Conservation (phyloP, 2,888 invertebrate genomes). For the Pyrgus malvae region DNA sequence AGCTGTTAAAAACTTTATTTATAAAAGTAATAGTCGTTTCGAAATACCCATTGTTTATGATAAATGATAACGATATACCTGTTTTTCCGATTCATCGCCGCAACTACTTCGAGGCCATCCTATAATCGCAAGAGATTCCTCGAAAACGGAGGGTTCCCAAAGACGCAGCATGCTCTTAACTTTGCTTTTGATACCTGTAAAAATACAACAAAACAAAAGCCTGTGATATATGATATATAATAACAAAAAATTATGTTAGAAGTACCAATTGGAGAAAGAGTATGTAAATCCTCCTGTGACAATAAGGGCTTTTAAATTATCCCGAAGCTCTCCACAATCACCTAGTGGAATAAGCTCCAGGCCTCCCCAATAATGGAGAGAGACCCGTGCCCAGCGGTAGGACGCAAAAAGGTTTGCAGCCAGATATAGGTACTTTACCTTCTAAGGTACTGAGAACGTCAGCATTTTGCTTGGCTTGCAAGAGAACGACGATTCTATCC, state of each 20-base stretch:
- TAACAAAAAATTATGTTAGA: neutral
- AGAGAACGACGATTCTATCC: conserved; percentile 87
- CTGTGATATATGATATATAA: too few species aligned
- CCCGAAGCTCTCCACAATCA: too few species aligned
- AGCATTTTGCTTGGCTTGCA: conserved; percentile 83
- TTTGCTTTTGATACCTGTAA: conserved; percentile 74
- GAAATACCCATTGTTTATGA: neutral
- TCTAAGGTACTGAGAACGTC: conserved; percentile 40
- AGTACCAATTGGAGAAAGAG: neutral
- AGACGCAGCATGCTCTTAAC: conserved; percentile 89
- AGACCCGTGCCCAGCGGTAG: too few species aligned
- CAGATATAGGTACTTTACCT: conserved; percentile 39
- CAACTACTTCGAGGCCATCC: conserved; percentile 86
- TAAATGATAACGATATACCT: conserved; percentile 44
- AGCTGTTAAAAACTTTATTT: too few species aligned
- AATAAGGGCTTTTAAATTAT: too few species aligned
- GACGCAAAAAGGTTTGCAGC: too few species aligned
- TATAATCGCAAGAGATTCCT: conserved; percentile 91
- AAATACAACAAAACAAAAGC: neutral
- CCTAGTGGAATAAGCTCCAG: too few species aligned
- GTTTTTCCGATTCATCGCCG: conserved; percentile 47
- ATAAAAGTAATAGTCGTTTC: too few species aligned
- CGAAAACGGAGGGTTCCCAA: conserved; percentile 93
- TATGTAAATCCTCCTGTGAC: too few species aligned
- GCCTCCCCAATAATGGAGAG: too few species aligned